Evolutionary conservation across 2,888 invertebrate genomes (phyloP), one percentile per base, ranked within the genome.

Genomic region (Cheilosia scutellata): DNA sequence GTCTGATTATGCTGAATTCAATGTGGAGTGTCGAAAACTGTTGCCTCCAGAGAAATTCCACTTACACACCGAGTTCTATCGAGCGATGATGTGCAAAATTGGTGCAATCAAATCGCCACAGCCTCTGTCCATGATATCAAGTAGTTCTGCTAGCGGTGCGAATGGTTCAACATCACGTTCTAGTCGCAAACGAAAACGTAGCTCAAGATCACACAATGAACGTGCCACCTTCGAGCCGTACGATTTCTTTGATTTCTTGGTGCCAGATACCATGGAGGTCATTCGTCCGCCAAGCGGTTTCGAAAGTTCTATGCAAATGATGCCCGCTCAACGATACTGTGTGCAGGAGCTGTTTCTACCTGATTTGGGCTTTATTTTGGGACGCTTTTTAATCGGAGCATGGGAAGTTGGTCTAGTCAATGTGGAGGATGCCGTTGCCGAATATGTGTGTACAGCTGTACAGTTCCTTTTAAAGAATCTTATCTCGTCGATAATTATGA

Each of bases 391-490:
- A 92, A 94, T 98, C 9, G 95, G 96, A 4, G 97, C 97, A 5
- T 98, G 98, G 98, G 97, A 98, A 90, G 94, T 95, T 62, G 97
- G 97, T 0, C 94, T 98, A 51, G 96, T 97, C 88, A 96, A 97
- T 6, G 96, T 96, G 4, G 96, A 97, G 84, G 96, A 97, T 89
- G 95, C 94, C 87, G 96, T 97, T 4, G 96, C 97, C 0, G 96
- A 96, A 84, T 93, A 97, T n/a, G 94, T 98, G 62, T 95, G 97
- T 47, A 95, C 95, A 55, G 96, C 97, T 1, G 96, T 97, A 1
- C 95, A 96, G 92, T 94, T 95, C 84, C 96, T 97, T 89, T 93
- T 98, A 1, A 97, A 97, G 91, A 96, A 97, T 90, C 94, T 98
- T 9, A 93, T 98, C 2, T 95, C 95, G 2, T 94, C 96, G 0